phyloP scores from a whole-genome alignment of 2,797 vertebrate species.

The Danio choprae region DNA sequence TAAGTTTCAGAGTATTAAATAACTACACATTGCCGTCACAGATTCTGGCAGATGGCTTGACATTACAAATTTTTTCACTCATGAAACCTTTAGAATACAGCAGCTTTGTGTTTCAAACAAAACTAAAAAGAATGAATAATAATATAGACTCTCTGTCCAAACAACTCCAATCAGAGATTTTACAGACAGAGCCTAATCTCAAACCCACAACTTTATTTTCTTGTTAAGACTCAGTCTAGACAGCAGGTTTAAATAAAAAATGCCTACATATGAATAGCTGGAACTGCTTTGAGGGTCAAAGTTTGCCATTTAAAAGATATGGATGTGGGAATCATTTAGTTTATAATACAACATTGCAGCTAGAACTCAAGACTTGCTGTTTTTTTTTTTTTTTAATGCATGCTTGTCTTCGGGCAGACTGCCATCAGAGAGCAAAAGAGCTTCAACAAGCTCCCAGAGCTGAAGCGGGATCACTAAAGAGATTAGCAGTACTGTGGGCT shows the following conservation, averaged over 20 bases:
- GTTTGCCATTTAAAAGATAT: not conserved
- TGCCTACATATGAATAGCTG: not conserved
- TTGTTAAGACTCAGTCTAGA: not conserved
- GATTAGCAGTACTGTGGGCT: slow-evolving; percentile 5
- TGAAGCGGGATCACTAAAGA: slow-evolving; percentile 16
- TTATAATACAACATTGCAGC: not conserved
- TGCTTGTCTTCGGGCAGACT: slow-evolving; percentile 8
- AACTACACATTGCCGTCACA: slow-evolving; percentile 8
- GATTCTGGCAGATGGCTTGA: slow-evolving; percentile 22
- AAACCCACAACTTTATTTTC: not conserved
- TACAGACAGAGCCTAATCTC: not conserved
- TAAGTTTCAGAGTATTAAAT: slow-evolving; percentile 7
- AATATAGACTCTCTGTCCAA: not conserved
- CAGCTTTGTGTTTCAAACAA: not conserved
- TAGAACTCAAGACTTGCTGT: not conserved
- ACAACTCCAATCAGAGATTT: slow-evolving; percentile 2
- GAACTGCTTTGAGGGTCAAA: not conserved
- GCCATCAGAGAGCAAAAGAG: slow-evolving; percentile 15
- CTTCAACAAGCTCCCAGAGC: slow-evolving; percentile 4
- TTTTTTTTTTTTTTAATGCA: not conserved
- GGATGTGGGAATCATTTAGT: slow-evolving; percentile 3
- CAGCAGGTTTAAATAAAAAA: slow-evolving; percentile 15
- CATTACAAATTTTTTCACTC: not conserved
- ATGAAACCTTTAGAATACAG: not conserved
- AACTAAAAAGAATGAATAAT: not conserved